A percentile compares a stretch with the other conserved stretches of the same genome.
phyloP scores from a whole-genome alignment of 2,888 invertebrate genomes.

The Poecilus cupreus region DNA sequence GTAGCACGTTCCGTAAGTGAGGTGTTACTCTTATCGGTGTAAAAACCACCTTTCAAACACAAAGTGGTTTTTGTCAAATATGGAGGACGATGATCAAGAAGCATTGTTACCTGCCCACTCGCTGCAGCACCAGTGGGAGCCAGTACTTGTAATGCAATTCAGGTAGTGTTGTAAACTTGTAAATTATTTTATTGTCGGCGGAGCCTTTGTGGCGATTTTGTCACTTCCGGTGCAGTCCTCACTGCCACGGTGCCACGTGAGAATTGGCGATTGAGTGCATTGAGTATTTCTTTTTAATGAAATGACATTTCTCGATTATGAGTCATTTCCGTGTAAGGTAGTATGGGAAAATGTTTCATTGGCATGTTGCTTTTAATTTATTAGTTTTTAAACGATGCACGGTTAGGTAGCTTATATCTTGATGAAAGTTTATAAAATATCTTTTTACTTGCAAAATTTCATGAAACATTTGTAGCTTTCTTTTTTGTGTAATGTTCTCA shows the following conservation, averaged over 20 bases:
- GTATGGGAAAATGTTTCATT: not conserved
- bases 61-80: constrained; percentile 56
- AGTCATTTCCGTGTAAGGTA: constrained; percentile 21
- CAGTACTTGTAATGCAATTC: constrained; percentile 38
- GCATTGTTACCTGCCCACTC: not conserved
- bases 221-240: not conserved
- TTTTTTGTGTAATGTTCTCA: constrained; percentile 22
- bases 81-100: constrained; percentile 15
- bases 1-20: constrained; percentile 8
- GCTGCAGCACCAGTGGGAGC: not conserved
- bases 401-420: not conserved
- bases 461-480: not conserved
- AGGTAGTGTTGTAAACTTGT: constrained; percentile 46
- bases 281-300: not conserved
- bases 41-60: constrained; percentile 33
- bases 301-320: not conserved
- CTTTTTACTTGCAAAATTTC: constrained; percentile 19
- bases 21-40: constrained; percentile 48
- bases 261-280: not conserved
- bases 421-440: constrained; percentile 1
- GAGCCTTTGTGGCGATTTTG: not conserved
- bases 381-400: constrained; percentile 23
- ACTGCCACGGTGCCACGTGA: no score
- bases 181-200: constrained; percentile 17
- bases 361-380: not conserved